phyloP scores from a whole-genome alignment of 2,888 invertebrate species.

The Calameuta pallipes region DNA sequence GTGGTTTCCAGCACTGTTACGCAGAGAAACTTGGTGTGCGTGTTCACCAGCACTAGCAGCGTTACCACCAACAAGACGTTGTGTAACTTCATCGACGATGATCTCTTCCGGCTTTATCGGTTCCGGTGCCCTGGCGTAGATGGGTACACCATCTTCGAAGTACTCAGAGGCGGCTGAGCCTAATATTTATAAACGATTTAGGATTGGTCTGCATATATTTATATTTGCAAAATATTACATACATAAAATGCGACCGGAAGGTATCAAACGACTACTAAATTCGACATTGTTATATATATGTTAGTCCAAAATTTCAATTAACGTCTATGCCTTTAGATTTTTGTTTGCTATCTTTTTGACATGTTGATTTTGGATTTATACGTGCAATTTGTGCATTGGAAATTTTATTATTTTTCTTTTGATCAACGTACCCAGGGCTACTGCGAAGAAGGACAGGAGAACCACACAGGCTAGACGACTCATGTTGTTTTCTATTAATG shows the following conservation, averaged over 20 bases:
- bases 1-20: conserved; percentile 67
- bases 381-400: background rate
- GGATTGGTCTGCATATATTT: background rate
- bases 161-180: background rate
- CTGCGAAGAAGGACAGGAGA: background rate
- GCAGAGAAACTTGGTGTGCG: conserved; percentile 69
- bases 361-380: background rate
- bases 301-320: background rate
- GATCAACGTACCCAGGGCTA: background rate
- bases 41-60: conserved; percentile 69
- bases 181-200: background rate
- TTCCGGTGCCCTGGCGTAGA: background rate
- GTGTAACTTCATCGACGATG: conserved; percentile 21
- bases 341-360: background rate
- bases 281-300: background rate
- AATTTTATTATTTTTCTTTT: background rate
- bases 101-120: background rate
- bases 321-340: background rate
- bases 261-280: background rate
- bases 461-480: background rate
- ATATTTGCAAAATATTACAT: background rate
- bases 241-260: background rate
- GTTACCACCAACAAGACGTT: conserved; percentile 66
- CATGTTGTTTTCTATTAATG: background rate
- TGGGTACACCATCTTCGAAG: background rate